phyloP scores from a whole-genome alignment of 2,888 invertebrate species.

The Cetonia aurata region DNA sequence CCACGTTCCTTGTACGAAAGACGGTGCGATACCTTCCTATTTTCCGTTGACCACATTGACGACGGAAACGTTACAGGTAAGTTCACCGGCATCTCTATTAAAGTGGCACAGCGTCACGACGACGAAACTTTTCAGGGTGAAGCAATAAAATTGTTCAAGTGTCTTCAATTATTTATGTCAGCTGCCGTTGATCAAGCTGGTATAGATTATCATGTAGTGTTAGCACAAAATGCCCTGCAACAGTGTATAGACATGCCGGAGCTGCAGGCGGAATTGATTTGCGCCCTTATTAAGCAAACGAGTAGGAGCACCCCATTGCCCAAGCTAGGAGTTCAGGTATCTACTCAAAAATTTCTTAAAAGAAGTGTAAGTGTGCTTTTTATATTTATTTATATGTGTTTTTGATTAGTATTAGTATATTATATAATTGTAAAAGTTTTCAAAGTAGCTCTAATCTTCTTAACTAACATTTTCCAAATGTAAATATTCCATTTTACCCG shows the following conservation, averaged over 20 bases:
- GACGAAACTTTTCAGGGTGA: constrained; percentile 70
- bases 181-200: constrained; percentile 95
- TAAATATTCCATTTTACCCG: too few relatives aligned
- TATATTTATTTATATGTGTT: constrained; percentile 58
- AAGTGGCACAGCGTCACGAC: constrained; percentile 2
- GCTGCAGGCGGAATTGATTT: constrained; percentile 93
- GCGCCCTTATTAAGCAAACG: constrained; percentile 92
- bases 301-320: constrained; percentile 83
- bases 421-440: constrained; percentile 17
- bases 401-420: constrained; percentile 39
- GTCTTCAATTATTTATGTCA: constrained; percentile 95
- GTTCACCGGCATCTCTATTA: not conserved
- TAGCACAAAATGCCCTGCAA: constrained; percentile 96
- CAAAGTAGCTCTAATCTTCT: not conserved
- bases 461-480: too few relatives aligned
- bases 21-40: constrained; percentile 77
- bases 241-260: constrained; percentile 91
- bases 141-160: constrained; percentile 95
- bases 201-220: constrained; percentile 96
- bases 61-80: constrained; percentile 83
- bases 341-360: constrained; percentile 69
- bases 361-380: constrained; percentile 76
- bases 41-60: constrained; percentile 92
- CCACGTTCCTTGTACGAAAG: constrained; percentile 82
- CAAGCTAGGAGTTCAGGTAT: constrained; percentile 72